Conservation (phyloP, 2,797 vertebrate genomes). For the Xenops minutus region DNA sequence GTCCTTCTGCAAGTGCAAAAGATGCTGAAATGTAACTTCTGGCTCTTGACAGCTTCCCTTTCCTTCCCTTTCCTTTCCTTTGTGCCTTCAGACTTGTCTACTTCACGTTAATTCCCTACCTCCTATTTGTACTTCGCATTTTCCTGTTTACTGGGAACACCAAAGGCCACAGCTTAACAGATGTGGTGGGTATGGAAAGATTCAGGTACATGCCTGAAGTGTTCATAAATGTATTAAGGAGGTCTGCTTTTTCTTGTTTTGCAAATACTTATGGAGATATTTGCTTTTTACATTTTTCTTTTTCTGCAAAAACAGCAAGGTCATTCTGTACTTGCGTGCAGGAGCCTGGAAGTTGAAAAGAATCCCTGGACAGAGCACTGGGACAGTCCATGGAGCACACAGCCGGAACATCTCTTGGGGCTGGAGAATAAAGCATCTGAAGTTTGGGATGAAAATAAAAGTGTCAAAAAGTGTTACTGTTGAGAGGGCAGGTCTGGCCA, state of each 20-base stretch:
- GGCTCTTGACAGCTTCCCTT: neutral
- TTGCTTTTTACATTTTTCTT: neutral
- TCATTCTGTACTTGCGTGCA: neutral
- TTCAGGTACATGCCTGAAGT: neutral
- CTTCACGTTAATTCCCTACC: neutral
- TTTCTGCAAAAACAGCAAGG: neutral
- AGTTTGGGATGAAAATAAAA: conserved; percentile 67
- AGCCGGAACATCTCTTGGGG: neutral
- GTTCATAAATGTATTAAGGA: neutral
- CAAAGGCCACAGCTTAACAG: neutral
- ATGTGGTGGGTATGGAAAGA: neutral
- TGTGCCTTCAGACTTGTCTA: neutral
- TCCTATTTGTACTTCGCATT: neutral
- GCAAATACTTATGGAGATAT: neutral
- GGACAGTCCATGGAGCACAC: neutral
- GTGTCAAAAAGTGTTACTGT: conserved; percentile 69
- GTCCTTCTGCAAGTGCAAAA: neutral
- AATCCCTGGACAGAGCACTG: neutral
- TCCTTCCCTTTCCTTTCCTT: neutral
- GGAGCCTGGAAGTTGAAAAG: neutral
- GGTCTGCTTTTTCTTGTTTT: neutral
- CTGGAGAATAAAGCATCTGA: conserved; percentile 51
- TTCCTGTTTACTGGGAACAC: neutral
- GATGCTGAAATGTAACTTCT: neutral
- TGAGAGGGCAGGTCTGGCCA: conserved; percentile 65